Percentiles rank a stretch among this genome's conserved stretches.
Evolutionary conservation across 2,888 invertebrate species (phyloP).

Genomic region (Halictus ligatus): DNA sequence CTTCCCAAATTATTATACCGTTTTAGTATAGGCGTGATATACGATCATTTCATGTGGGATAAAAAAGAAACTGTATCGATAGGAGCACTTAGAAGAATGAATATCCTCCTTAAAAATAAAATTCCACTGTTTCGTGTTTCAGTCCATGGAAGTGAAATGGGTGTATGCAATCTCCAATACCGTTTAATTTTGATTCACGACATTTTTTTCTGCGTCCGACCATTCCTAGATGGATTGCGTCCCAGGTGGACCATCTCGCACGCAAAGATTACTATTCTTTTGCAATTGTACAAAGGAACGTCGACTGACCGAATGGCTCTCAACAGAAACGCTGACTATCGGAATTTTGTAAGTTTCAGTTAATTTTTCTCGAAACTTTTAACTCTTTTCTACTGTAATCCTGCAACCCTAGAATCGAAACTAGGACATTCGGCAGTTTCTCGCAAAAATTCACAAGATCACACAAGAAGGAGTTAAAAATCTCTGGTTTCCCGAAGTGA

Average conservation of each 20-base stretch:
- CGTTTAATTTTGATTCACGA: slow-evolving; percentile 5
- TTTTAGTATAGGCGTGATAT: not conserved
- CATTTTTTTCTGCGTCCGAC: not conserved
- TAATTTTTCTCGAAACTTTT: not conserved
- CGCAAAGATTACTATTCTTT: not conserved
- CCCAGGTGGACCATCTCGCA: not conserved
- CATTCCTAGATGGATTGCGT: not conserved
- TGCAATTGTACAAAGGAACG: not conserved
- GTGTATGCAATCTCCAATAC: not conserved
- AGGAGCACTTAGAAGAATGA: not conserved
- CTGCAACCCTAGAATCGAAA: no score
- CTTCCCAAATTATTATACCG: not conserved
- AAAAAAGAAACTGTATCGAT: not conserved
- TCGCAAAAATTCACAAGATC: no score
- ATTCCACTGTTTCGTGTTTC: not conserved
- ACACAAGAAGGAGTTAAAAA: no score
- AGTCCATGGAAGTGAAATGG: not conserved
- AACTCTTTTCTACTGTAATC: no score
- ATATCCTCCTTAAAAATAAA: not conserved
- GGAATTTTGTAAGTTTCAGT: not conserved
- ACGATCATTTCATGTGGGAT: not conserved
- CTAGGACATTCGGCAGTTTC: no score
- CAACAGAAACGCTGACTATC: not conserved
- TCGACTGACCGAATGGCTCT: not conserved
- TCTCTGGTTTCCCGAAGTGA: no score